Evolutionary conservation across 2,113 vertebrate species (phyloP).

Genomic region (Percina caprodes): DNA sequence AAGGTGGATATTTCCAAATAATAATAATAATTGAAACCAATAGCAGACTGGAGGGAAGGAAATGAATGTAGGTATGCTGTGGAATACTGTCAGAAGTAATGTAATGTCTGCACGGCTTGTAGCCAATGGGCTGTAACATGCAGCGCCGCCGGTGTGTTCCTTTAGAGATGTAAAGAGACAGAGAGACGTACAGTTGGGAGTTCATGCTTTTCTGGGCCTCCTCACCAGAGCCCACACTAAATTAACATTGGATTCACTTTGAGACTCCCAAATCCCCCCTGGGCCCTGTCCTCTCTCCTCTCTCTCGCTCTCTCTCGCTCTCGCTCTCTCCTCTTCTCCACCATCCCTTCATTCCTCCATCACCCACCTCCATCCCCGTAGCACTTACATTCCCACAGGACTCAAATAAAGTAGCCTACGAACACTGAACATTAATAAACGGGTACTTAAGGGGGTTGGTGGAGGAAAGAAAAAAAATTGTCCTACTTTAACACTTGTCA

Average conservation of each 20-base stretch:
- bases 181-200: constrained; percentile 29
- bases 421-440: constrained; percentile 76
- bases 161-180: constrained; percentile 22
- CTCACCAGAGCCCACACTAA: constrained; percentile 71
- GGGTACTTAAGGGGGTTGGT: constrained; percentile 61
- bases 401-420: constrained; percentile 62
- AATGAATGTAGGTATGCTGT: neutral
- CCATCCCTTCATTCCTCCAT: constrained; percentile 18
- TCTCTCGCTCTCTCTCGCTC: neutral
- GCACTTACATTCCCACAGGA: constrained; percentile 47
- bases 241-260: constrained; percentile 76
- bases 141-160: neutral
- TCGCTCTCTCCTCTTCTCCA: neutral
- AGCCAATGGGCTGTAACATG: constrained; percentile 15
- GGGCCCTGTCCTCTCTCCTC: constrained; percentile 49
- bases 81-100: neutral
- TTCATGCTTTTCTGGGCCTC: constrained; percentile 70
- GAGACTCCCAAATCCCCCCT: constrained; percentile 52
- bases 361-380: constrained; percentile 42
- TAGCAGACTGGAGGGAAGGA: neutral
- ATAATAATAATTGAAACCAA: constrained; percentile 3
- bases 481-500: constrained; percentile 74
- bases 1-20: too few relatives aligned
- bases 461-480: constrained; percentile 41
- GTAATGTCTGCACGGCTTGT: constrained; percentile 9